Evolutionary conservation across 2,797 vertebrate genomes (phyloP).

Genomic region (Hafferia zeledoni): DNA sequence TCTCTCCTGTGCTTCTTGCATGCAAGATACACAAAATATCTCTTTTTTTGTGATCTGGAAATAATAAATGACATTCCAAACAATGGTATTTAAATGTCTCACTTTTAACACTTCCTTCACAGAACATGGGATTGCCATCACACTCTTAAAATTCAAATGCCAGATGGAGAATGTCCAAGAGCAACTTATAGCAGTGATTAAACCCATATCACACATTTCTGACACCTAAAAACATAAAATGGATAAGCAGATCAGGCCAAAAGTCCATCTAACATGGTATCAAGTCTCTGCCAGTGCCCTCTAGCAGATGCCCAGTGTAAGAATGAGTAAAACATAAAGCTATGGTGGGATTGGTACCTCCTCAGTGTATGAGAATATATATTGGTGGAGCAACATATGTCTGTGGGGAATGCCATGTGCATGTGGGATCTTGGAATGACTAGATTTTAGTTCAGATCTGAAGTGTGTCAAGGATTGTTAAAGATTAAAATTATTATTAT

Average conservation of each 20-base stretch:
- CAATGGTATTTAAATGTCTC: background rate
- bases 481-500: background rate
- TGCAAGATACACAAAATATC: background rate
- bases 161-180: background rate
- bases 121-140: background rate
- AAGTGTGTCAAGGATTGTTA: background rate
- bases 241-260: background rate
- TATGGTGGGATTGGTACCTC: background rate
- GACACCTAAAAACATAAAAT: background rate
- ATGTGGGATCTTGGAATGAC: background rate
- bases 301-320: background rate
- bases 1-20: background rate
- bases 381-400: background rate
- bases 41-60: background rate
- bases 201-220: background rate
- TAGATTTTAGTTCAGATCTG: background rate
- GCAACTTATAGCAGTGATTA: background rate
- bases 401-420: background rate
- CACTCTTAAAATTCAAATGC: background rate
- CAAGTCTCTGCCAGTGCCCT: background rate
- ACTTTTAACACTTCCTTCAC: background rate
- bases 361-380: background rate
- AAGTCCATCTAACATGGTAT: background rate
- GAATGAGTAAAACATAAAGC: background rate
- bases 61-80: slow-evolving; percentile 17